Percentiles rank a stretch among this genome's conserved stretches.
Conservation (phyloP, 2,113 vertebrate species). For the Scortum barcoo region DNA sequence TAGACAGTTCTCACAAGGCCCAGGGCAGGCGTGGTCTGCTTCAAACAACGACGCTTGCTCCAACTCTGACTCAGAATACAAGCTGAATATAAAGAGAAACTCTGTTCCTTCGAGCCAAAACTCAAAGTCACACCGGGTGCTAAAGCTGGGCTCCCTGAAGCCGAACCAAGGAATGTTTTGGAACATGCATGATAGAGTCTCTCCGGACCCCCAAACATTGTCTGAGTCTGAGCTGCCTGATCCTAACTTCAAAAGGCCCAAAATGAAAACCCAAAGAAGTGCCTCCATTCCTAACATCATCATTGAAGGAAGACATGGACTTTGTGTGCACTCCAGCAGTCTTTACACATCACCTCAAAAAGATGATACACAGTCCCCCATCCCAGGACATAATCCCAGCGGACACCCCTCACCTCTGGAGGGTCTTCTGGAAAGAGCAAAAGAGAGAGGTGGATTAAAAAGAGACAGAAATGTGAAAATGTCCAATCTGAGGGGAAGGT, state of each 20-base stretch:
- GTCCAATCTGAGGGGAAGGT: not conserved
- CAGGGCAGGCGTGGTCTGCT: not conserved
- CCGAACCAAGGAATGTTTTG: conserved; percentile 64
- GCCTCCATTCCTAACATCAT: conserved; percentile 67
- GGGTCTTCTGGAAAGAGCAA: conserved; percentile 76
- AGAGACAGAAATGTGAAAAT: conserved; percentile 21
- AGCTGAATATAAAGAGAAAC: conserved; percentile 34
- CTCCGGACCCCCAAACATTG: conserved; percentile 55
- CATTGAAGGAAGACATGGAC: not conserved
- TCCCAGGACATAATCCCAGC: not conserved
- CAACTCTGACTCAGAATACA: conserved; percentile 66
- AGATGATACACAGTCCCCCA: not conserved
- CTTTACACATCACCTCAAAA: not conserved
- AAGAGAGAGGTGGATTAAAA: conserved; percentile 48
- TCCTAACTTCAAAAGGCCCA: conserved; percentile 28
- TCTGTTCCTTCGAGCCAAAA: conserved; percentile 29
- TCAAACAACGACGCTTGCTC: conserved; percentile 54
- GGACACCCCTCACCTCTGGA: conserved; percentile 59
- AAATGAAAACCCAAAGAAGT: conserved; percentile 71
- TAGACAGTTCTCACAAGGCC: not conserved
- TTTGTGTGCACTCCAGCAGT: not conserved
- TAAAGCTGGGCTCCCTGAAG: conserved; percentile 73
- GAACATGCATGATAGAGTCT: conserved; percentile 30
- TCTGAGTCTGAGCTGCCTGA: conserved; percentile 72
- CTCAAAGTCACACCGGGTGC: conserved; percentile 58